Conservation (phyloP, 1,140 invertebrate genomes). For the Trypoxylus dichotomus region DNA sequence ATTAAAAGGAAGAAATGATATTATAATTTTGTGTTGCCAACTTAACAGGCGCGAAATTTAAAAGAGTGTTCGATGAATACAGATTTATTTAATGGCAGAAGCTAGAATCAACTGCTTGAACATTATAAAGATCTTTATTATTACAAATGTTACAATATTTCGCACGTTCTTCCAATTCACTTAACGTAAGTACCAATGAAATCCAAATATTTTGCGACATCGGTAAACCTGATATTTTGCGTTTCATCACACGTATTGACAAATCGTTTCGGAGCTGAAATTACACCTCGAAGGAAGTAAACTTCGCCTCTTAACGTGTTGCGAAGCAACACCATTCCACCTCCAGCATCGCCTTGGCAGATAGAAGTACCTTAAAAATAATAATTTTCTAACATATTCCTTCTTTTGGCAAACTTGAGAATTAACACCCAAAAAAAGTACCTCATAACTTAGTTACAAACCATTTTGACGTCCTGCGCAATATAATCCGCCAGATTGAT, state of each 20-base stretch:
- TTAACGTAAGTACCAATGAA: constrained; percentile 39
- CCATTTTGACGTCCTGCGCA: constrained; percentile 61
- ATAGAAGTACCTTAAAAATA: constrained; percentile 57
- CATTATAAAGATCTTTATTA: no score
- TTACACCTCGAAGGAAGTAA: constrained; percentile 61
- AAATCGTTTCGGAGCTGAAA: constrained; percentile 58
- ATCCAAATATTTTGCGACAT: constrained; percentile 58
- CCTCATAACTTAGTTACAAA: constrained; percentile 18
- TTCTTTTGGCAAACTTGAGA: no score
- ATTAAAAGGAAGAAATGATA: no score
- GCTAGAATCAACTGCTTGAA: no score
- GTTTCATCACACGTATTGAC: constrained; percentile 55
- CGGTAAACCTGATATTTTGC: constrained; percentile 60
- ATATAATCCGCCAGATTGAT: constrained; percentile 62
- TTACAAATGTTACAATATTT: no score
- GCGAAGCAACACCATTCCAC: constrained; percentile 57
- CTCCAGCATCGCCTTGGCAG: constrained; percentile 65
- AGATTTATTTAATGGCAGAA: no score
- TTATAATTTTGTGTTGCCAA: no score
- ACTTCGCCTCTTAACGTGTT: constrained; percentile 31
- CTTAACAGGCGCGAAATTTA: no score
- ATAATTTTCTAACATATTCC: no score
- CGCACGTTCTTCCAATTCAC: no score
- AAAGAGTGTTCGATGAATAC: no score
- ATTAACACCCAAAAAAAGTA: no score